Base-by-base conservation (phyloP, 2,113 vertebrate species). In the Mungos mungo region DNA sequence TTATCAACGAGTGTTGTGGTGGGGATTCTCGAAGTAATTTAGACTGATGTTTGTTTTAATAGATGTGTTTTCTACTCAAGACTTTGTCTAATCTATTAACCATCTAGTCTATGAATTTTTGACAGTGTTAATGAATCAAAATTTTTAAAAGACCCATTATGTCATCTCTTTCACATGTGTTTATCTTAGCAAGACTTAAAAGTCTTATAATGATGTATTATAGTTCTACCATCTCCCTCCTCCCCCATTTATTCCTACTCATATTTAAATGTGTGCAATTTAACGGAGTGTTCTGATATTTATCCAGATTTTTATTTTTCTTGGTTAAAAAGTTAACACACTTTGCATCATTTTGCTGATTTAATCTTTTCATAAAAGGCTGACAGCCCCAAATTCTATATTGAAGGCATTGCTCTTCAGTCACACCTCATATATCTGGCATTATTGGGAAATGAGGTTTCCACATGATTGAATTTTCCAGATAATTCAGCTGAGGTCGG, bases 381-480 rank as follows among this genome's bases (percentile, higher is more conserved):
- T 72, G 85, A 88, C 93, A 97, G 84, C 84, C 63, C 54, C 52
- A 86, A 81, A 93, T 92, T 90, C 71, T 96, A 27, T 72, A 52
- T 74, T 82, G 71, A 96, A 96, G 38, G 83, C 80, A 89, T 12
- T 54, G 35, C 92, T 96, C 95, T 88, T 92, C 93, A 97, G 84
- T 95, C 96, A 94, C 93, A 97, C 97, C 87, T 97, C 96, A 97
- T 97, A 96, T 97, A 97, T 97, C 77, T 97, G 87, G 77, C 50
- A 85, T 97, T 95, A 95, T 81, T 97, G 96, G 86, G 84, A 98
- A 97, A 97, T 94, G 95, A 97, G 90, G 90, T 97, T 97, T 97
- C 86, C 92, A 97, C 57, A 57, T 77, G 92, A 97, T 96, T 97
- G 95, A 97, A 88, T 96, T 98, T 98, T 98, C 97, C 97, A 96